Percentiles rank a stretch among this genome's conserved stretches.
Conservation (phyloP, 1,140 invertebrate species). For the Asobara japonica region DNA sequence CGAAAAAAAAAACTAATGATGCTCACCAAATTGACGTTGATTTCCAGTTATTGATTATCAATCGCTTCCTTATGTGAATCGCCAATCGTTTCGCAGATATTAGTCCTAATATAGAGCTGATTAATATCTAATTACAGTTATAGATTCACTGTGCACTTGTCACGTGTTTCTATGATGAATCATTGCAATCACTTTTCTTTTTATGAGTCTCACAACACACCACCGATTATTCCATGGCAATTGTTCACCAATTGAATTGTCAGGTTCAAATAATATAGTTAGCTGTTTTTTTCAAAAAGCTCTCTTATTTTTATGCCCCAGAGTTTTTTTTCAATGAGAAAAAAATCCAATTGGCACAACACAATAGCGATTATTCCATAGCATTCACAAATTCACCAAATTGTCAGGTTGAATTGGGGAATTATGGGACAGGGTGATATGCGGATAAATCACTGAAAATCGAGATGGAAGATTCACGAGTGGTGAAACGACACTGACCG, state of each 20-base stretch:
- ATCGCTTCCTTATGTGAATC: no score
- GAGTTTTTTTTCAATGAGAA: no score
- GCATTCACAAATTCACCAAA: background rate
- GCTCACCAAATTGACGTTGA: background rate
- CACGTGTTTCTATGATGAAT: background rate
- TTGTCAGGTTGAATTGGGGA: background rate
- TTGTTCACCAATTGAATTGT: no score
- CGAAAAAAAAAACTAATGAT: background rate
- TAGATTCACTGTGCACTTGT: background rate
- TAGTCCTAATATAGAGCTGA: background rate
- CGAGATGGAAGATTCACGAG: slow-evolving; percentile 4
- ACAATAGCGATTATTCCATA: background rate
- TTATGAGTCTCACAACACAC: background rate
- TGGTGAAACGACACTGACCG: slow-evolving; percentile 43
- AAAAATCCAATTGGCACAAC: no score
- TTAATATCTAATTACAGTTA: background rate
- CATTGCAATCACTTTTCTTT: background rate
- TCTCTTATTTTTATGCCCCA: no score
- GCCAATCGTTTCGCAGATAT: background rate
- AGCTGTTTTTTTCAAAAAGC: no score
- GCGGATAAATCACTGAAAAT: background rate
- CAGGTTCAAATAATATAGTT: no score
- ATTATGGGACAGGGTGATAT: background rate
- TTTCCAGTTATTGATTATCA: background rate
- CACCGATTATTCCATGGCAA: background rate